Conservation (phyloP, 2,113 vertebrate species). For the Ptychochromis oligacanthus region DNA sequence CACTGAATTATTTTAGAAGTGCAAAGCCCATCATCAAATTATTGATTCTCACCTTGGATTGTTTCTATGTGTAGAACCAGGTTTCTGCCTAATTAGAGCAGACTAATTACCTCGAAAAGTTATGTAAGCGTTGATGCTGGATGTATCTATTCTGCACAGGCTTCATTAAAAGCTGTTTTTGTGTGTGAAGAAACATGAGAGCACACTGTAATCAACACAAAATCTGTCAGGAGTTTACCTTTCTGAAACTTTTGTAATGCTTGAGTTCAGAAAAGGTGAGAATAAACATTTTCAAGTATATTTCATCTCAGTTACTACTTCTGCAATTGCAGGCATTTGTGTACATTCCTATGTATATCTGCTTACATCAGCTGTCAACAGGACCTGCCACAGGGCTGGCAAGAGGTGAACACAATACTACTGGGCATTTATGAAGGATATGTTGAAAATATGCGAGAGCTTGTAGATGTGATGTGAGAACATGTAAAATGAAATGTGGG, state of each 20-base stretch:
- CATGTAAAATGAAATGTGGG: too few relatives aligned
- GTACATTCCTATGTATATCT: background rate
- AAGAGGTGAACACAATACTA: background rate
- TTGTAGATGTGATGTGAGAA: too few relatives aligned
- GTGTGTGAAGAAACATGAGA: slow-evolving; percentile 30
- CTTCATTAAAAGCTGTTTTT: slow-evolving; percentile 59
- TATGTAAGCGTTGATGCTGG: slow-evolving; percentile 61
- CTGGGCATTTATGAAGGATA: too few relatives aligned
- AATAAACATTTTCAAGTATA: background rate
- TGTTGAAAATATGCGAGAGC: too few relatives aligned
- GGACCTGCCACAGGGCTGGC: background rate
- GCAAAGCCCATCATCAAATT: slow-evolving; percentile 36
- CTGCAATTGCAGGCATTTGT: too few relatives aligned
- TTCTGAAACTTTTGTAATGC: background rate
- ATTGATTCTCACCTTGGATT: slow-evolving; percentile 68
- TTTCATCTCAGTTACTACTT: background rate
- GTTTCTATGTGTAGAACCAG: slow-evolving; percentile 61
- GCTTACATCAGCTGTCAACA: background rate
- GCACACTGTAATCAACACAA: slow-evolving; percentile 31
- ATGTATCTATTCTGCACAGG: slow-evolving; percentile 32
- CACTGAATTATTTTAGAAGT: slow-evolving; percentile 53
- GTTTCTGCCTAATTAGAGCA: slow-evolving; percentile 66
- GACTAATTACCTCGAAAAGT: slow-evolving; percentile 68
- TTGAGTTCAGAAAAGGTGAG: background rate
- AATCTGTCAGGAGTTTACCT: slow-evolving; percentile 28